Evolutionary conservation across 2,113 vertebrate species (phyloP), one percentile per base, ranked within the genome.

Genomic region (Pagrus major): DNA sequence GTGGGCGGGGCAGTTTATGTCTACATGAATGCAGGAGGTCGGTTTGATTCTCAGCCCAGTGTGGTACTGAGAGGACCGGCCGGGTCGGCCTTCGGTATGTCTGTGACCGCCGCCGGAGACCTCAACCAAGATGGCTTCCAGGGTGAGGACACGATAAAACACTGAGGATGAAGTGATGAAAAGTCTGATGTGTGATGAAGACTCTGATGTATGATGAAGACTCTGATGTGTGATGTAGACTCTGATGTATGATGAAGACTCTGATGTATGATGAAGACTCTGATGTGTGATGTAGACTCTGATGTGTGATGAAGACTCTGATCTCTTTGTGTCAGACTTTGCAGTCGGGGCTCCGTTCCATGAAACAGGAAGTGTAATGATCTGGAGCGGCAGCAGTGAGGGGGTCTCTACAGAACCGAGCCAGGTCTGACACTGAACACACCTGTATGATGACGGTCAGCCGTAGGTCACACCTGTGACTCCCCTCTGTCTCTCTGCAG

Each of bases 71-170:
- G 78, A 0, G 97, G 97, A 0, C 93, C 95, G 3, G 90, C 82
- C 0, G 76, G 71, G 25, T 99, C 97, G 0, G 95, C 86, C 0
- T 99, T 99, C 0, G 98, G 98, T 10, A 95, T 98, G 21, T 88
- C 96, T 0, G 83, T 99, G 51, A 91, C 94, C 46, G 94, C 95
- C 39, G 90, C 96, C 0, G 97, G 96, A 33, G 98, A 99, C 78
- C 33, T 98, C 71, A 95, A 99, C 91, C 96, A 97, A 86, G 98
- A 99, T 0, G 97, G 97, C 27, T 99, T 98, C 86, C 96, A 96
- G 88, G 98, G 98, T 99, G 72, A 89, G 87, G 9, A 11, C 7
- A 1, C 5, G 58, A 42, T 0, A 3, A 35, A 9, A 1, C n/a
- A 1, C 4, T 12, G 14, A 2, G n/a, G n/a, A n/a, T n/a, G n/a